Evolutionary conservation across 1,140 invertebrate species (phyloP).

Genomic region (Diplogasteroides magnus): DNA sequence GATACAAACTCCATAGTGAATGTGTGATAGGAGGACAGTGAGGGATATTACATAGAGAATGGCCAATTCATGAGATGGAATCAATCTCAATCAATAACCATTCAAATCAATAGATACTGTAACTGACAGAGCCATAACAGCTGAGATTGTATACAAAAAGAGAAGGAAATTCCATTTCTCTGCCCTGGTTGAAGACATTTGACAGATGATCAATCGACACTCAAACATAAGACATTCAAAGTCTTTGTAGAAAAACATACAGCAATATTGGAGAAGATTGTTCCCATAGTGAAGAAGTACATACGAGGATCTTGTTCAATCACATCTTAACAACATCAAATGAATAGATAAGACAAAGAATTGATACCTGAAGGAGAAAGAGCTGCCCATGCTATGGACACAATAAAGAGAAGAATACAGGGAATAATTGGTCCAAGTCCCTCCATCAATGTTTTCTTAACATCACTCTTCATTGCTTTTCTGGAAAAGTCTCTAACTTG

Average conservation of each 20-base stretch:
- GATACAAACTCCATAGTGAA: constrained; percentile 60
- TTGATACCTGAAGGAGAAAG: constrained; percentile 54
- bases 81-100: not conserved
- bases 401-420: constrained; percentile 54
- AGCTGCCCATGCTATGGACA: constrained; percentile 56
- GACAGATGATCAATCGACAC: constrained; percentile 60
- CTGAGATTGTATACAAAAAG: constrained; percentile 32
- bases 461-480: not conserved
- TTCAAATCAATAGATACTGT: not conserved
- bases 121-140: constrained; percentile 5
- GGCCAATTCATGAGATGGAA: constrained; percentile 52
- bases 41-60: constrained; percentile 55
- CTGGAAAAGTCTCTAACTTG: constrained; percentile 37
- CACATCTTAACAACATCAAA: too few relatives aligned
- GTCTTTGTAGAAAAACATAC: constrained; percentile 47
- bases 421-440: constrained; percentile 58
- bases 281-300: constrained; percentile 58
- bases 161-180: constrained; percentile 47
- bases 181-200: constrained; percentile 61
- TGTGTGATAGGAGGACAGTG: constrained; percentile 56
- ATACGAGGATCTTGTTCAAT: constrained; percentile 57
- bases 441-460: constrained; percentile 46
- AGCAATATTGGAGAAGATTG: constrained; percentile 61
- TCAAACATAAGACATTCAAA: constrained; percentile 32
- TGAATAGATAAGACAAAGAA: not conserved